Conservation (phyloP, 2,113 vertebrate species). For the Sitta europaea region DNA sequence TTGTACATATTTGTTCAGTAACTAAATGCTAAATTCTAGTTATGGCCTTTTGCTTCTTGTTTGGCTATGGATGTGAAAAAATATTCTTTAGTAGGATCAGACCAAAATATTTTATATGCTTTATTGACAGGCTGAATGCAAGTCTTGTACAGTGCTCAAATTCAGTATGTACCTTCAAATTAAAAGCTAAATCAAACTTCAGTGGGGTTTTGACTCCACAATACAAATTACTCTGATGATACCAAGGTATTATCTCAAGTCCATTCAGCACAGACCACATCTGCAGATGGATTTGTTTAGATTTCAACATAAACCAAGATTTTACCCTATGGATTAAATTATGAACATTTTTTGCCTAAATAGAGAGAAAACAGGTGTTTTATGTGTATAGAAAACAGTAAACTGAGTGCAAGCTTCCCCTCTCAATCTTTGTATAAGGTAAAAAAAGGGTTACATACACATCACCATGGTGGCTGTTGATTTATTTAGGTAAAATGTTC, state of each 20-base stretch:
- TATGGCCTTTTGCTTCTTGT: background rate
- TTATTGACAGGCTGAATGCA: background rate
- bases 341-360: background rate
- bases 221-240: background rate
- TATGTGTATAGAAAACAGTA: background rate
- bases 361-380: background rate
- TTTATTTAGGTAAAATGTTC: background rate
- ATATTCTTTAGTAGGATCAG: background rate
- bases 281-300: background rate
- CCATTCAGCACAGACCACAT: background rate
- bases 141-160: background rate
- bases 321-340: background rate
- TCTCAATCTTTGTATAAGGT: too few species aligned
- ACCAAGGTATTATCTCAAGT: background rate
- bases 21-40: background rate
- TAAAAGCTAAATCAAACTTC: background rate
- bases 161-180: background rate
- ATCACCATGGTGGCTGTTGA: background rate
- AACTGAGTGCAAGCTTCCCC: background rate
- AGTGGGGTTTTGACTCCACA: background rate
- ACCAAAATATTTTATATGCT: background rate
- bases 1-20: accelerated
- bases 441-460: background rate
- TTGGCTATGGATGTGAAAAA: background rate
- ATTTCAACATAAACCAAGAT: background rate